Evolutionary conservation across 2,113 vertebrate genomes (phyloP), one percentile per base, ranked within the genome.

Genomic region (Leiothrix lutea): DNA sequence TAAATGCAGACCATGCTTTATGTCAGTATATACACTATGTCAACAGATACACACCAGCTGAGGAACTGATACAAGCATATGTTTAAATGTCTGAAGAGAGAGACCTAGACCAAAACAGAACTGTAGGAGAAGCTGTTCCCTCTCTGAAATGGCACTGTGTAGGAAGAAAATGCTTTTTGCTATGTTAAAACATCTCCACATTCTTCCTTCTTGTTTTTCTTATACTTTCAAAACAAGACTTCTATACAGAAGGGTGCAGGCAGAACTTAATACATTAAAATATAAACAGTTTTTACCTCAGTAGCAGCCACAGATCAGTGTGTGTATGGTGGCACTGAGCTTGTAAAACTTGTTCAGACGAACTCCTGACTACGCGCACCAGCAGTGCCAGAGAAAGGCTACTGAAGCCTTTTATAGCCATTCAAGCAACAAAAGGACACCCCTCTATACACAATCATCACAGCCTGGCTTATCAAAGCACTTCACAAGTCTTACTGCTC

Each of bases 41-140:
- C 94, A 93, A 88, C 88, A 88, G 60, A 88, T 47, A 91, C 35
- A 74, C 73, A 84, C 69, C 86, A 96, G 95, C 61, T 92, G 94
- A 95, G 80, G 66, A 95, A 80, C 80, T 28, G 51, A 78, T 90
- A 88, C 0, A 90, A 94, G 72, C 92, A 78, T 93, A 96, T 93
- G 85, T 67, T 77, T 78, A 83, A 82, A 92, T 80, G 91, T 95
- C 88, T 91, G 95, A 96, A 95, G 94, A 97, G 85, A 93, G 92
- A 93, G 94, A 97, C 74, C 73, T 90, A 95, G 90, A 97, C 80
- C 79, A 95, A 97, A 94, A 95, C 77, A 74, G 89, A 96, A 88
- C 47, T 62, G 60, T 14, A 95, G 66, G 38, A 94, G 91, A 36
- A 82, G 84, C 71, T 80, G 38, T 83, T 92, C 47, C 65, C 81